Percentiles rank a stretch among this genome's conserved stretches.
Conservation (phyloP, 1,140 invertebrate species). For the Drosophila parvula region DNA sequence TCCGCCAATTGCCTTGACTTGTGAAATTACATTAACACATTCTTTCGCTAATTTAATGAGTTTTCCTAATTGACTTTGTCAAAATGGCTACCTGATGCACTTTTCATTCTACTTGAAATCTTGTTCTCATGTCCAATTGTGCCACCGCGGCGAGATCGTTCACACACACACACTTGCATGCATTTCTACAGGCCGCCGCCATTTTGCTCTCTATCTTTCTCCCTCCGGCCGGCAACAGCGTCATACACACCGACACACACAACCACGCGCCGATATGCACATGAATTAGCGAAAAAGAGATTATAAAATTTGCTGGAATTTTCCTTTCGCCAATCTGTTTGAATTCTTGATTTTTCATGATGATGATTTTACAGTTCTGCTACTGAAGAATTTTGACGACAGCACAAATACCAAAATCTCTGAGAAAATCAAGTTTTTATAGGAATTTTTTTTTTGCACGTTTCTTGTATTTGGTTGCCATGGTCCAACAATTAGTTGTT, state of each 20-base stretch:
- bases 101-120: conserved; percentile 41
- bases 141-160: conserved; percentile 55
- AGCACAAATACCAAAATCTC: conserved; percentile 83
- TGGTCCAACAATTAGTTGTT: conserved; percentile 55
- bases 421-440: conserved; percentile 69
- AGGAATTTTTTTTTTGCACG: conserved; percentile 52
- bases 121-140: conserved; percentile 32
- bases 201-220: conserved; percentile 55
- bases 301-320: conserved; percentile 71
- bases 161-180: conserved; percentile 27
- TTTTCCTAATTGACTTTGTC: conserved; percentile 10
- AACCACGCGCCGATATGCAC: conserved; percentile 26
- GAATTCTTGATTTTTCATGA: conserved; percentile 71
- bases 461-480: conserved; percentile 44
- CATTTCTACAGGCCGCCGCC: conserved; percentile 33
- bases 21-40: conserved; percentile 32
- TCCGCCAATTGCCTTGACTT: conserved; percentile 20
- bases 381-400: conserved; percentile 83
- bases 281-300: conserved; percentile 34
- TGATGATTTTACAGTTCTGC: conserved; percentile 83
- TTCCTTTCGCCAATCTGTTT: conserved; percentile 53
- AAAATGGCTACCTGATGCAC: conserved; percentile 49
- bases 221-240: conserved; percentile 68
- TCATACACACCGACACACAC: conserved; percentile 45
- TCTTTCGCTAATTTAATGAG: conserved; percentile 6